Percentiles rank a stretch among this genome's conserved stretches.
Evolutionary conservation across 53 echinoderm and acorn worm species (phyloP).

Genomic region (Luidia sarsii): DNA sequence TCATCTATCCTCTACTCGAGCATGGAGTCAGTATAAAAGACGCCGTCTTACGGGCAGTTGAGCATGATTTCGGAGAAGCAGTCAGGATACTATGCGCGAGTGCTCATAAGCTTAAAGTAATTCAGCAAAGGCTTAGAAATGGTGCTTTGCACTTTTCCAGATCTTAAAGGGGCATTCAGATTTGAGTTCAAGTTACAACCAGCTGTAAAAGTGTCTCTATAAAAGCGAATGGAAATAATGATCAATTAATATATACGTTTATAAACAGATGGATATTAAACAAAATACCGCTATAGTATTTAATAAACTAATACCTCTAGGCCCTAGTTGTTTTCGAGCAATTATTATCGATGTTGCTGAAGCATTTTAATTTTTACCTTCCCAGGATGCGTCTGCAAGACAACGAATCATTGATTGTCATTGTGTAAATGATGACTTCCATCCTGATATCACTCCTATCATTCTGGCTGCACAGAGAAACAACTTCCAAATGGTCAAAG

Average conservation of each 20-base stretch:
- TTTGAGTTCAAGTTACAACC: no score
- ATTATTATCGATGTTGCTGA: neutral
- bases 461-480: constrained; percentile 85
- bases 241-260: no score
- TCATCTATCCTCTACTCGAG: constrained; percentile 79
- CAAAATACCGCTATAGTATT: no score
- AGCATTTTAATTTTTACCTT: neutral
- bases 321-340: neutral
- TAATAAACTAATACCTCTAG: no score
- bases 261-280: no score
- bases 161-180: no score
- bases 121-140: no score
- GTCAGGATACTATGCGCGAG: constrained; percentile 71
- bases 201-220: no score
- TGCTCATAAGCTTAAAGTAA: constrained; percentile 65
- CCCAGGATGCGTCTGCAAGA: constrained; percentile 46
- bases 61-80: constrained; percentile 83
- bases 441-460: constrained; percentile 82
- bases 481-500: constrained; percentile 83
- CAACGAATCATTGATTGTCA: constrained; percentile 70
- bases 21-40: constrained; percentile 70
- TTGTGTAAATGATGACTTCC: constrained; percentile 75
- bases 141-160: no score
- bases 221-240: no score
- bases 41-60: constrained; percentile 83